Evolutionary conservation across 2,888 invertebrate genomes (phyloP).

Genomic region (Thera obeliscata): DNA sequence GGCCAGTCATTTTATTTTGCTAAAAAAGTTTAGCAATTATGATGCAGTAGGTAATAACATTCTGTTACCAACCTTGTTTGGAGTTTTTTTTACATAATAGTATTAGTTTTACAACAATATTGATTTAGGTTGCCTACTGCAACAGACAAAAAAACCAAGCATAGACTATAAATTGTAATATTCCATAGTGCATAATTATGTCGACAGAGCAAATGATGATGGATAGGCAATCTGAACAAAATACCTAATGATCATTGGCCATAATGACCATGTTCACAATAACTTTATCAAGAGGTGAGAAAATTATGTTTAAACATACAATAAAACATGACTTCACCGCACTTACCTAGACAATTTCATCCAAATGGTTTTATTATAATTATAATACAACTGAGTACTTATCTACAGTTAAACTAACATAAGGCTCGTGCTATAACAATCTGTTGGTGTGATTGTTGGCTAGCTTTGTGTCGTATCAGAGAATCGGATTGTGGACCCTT

Average conservation of each 20-base stretch:
- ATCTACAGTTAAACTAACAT: not conserved
- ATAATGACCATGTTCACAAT: constrained; percentile 35
- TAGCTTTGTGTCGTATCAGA: not conserved
- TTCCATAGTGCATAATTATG: constrained; percentile 1
- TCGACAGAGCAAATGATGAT: constrained; percentile 17
- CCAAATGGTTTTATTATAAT: constrained; percentile 9
- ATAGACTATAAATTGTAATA: not conserved
- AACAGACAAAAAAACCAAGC: not conserved
- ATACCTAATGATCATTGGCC: constrained; percentile 24
- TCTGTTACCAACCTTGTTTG: too few relatives aligned
- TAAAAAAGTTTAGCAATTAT: not conserved
- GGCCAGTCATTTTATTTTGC: not conserved
- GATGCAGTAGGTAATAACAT: too few relatives aligned
- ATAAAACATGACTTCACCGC: constrained; percentile 26
- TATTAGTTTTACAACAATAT: too few relatives aligned
- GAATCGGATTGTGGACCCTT: not conserved
- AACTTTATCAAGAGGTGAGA: constrained; percentile 27
- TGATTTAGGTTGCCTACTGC: too few relatives aligned
- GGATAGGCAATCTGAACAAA: constrained; percentile 35
- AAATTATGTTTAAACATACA: constrained; percentile 17
- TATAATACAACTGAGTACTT: not conserved
- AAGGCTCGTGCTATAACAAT: not conserved
- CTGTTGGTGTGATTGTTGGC: not conserved
- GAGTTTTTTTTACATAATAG: too few relatives aligned
- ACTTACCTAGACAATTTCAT: not conserved